Evolutionary conservation across 1,140 invertebrate species (phyloP), one percentile per base, ranked within the genome.

Genomic region (Ruditapes philippinarum): DNA sequence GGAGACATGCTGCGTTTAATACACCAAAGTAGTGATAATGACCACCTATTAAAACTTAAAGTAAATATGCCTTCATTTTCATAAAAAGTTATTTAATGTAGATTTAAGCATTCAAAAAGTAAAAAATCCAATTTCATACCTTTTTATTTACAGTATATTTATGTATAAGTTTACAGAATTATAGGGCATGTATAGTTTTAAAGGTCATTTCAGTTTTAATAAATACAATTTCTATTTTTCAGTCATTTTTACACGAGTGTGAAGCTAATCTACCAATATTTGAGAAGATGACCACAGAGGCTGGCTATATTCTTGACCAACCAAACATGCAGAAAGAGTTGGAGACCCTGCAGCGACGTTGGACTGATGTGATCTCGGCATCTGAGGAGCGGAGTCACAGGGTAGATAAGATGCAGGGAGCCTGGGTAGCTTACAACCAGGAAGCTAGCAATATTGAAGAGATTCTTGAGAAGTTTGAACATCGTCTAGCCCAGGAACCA

Each of bases 181-280:
- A n/a, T n/a, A n/a, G n/a, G n/a, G n/a, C n/a, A n/a, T n/a, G n/a
- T n/a, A n/a, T n/a, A n/a, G n/a, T n/a, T n/a, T n/a, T n/a, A n/a
- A n/a, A n/a, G n/a, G n/a, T n/a, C n/a, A n/a, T n/a, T n/a, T n/a
- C n/a, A n/a, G n/a, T n/a, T n/a, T n/a, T 45, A 14, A 45, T 7
- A 57, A 57, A 57, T 57, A 22, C 5, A 57, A 57, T 62, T n/a
- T 28, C 14, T 62, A 62, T 28, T 28, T 62, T 85, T 19, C 91
- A 94, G 94, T 86, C 87, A 0, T 96, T 98, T 93, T 96, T 98
- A 91, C 96, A 97, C 91, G 97, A 98, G 93, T 98, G 97, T 95
- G 97, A 98, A 92, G 96, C 97, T 85, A 97, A 98, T 94, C 95
- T 98, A 54, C 92, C 92, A 12, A 86, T 95, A 28, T 95, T 95